Base-by-base conservation (phyloP, 2,797 vertebrate species). In the Labroides dimidiatus region DNA sequence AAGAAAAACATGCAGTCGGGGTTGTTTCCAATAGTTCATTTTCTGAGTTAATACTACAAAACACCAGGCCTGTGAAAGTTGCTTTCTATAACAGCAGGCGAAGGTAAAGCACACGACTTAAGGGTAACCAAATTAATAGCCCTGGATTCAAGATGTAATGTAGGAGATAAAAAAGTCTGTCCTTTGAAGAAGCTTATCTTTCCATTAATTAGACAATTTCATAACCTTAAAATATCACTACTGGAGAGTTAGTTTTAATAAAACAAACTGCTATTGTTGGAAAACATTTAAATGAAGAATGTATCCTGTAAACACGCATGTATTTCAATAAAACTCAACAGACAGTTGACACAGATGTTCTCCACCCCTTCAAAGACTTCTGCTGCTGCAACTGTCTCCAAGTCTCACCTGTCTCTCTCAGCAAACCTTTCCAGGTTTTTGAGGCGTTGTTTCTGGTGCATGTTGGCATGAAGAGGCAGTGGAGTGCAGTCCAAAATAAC, bases 371-470 rank as follows among this genome's bases (percentile, higher is more conserved):
- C 52, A 6, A 13, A 44, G 43, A 65, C 4, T 5, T n/a, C n/a
- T n/a, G 4, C 2, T 47, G 8, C 36, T 69, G 20, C 37, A 48
- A 53, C 17, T 30, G 10, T 43, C 19, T 41, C n/a, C n/a, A 56
- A 56, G 44, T 82, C 94, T 95, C 82, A 99, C 98, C 94, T 96
- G 33, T 97, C 93, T 66, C 94, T 91, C 60, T 95, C 95, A 2
- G 98, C 96, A 86, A 99, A 99, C 45, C 95, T 91, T 85, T 99
- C 98, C 88, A 99, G 91, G 87, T 98, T 99, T 91, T 97, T 97
- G 56, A 99, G 91, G 19, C 98, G 95, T 82, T 99, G 98, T 75
- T 99, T 99, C 93, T 99, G 98, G 87, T 99, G 97, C 98, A 99
- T 99, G 89, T 98, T 99, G 49, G 97, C 98, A 0, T 99, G 98